These are phyloP conservation scores for Pteronotus mesoamericanus DNA, from an alignment of 2,797 vertebrate genomes.

Conservation along the genomic window DNA sequence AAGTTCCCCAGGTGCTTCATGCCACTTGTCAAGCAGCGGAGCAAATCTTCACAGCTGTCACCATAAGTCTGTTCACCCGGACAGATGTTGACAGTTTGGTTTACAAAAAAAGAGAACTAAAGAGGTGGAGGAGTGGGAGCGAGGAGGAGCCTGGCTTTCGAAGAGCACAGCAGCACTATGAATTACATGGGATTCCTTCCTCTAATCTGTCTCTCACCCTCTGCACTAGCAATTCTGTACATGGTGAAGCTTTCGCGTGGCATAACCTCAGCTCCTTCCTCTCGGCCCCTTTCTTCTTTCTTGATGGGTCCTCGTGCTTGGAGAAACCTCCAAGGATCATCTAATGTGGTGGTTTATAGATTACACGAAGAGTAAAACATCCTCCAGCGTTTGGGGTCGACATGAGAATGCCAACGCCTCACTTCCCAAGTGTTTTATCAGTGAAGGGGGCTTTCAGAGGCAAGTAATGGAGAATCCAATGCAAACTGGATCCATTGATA, in stretches of 20 bases:
- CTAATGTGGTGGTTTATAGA: background rate
- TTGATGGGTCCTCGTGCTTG: background rate
- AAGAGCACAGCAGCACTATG: background rate
- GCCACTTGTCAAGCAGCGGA: background rate
- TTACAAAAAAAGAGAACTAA: background rate
- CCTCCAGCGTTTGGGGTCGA: background rate
- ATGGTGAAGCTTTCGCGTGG: fast-evolving
- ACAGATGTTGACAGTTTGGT: background rate
- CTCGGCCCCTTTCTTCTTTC: background rate
- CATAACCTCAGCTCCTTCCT: background rate
- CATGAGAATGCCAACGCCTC: background rate
- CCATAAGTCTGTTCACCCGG: background rate
- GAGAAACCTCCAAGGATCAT: background rate
- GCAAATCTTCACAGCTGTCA: background rate
- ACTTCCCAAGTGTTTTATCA: background rate
- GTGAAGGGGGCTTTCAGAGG: background rate
- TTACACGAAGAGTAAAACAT: background rate
- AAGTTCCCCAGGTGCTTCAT: background rate
- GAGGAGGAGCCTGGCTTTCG: background rate
- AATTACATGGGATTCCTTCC: background rate
- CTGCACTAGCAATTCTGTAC: background rate
- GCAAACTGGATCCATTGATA: background rate
- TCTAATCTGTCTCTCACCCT: background rate
- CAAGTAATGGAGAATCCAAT: background rate
- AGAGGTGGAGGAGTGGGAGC: background rate